Evolutionary conservation across 2,888 invertebrate species (phyloP).

Genomic region (Ennomos erosarius): DNA sequence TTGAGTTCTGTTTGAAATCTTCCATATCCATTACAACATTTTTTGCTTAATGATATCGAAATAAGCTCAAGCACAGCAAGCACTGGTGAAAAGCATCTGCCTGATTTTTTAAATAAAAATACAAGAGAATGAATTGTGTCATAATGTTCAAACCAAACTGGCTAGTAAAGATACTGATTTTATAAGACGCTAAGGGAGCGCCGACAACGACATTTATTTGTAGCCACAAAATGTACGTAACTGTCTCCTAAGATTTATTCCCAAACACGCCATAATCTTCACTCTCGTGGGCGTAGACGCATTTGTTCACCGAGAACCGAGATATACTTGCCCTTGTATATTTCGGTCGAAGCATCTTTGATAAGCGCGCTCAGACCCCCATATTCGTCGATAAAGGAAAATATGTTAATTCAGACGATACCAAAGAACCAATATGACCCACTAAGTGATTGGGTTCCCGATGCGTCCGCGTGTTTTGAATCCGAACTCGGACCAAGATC

Average conservation of each 20-base stretch:
- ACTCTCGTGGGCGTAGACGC: slow-evolving; percentile 76
- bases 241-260: slow-evolving; percentile 79
- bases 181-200: slow-evolving; percentile 50
- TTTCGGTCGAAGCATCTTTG: slow-evolving; percentile 75
- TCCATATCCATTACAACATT: not conserved
- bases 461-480: slow-evolving; percentile 76
- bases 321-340: slow-evolving; percentile 69
- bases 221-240: slow-evolving; percentile 74
- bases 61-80: too few relatives aligned
- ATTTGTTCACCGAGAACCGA: slow-evolving; percentile 70
- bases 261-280: slow-evolving; percentile 79
- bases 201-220: slow-evolving; percentile 70
- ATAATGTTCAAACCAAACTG: not conserved
- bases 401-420: slow-evolving; percentile 80
- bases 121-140: too few relatives aligned
- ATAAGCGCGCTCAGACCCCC: slow-evolving; percentile 74
- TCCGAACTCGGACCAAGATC: slow-evolving; percentile 65
- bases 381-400: slow-evolving; percentile 81
- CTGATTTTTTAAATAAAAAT: too few relatives aligned
- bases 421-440: slow-evolving; percentile 77
- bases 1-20: too few relatives aligned
- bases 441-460: slow-evolving; percentile 83
- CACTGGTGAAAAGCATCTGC: too few relatives aligned
- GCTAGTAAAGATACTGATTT: slow-evolving; percentile 6
- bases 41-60: not conserved